Percentiles rank a stretch among this genome's conserved stretches.
Evolutionary conservation across 2,797 vertebrate genomes (phyloP).

Genomic region (Dipus sagitta): DNA sequence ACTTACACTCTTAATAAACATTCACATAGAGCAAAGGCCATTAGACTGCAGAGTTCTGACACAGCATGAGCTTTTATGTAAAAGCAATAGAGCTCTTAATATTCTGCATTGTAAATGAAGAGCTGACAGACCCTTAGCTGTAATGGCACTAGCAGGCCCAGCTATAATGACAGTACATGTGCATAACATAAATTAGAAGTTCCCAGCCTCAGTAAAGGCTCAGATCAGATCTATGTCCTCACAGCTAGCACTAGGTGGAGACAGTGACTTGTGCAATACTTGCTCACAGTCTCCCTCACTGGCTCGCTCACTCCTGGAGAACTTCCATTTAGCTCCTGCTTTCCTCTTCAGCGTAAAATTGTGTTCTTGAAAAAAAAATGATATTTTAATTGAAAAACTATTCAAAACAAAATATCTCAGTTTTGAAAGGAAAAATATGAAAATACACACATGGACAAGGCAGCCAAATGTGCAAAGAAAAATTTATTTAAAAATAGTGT

Average conservation of each 20-base stretch:
- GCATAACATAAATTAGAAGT: neutral
- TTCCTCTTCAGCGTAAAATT: slow-evolving; percentile 21
- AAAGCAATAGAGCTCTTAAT: slow-evolving; percentile 75
- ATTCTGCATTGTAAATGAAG: slow-evolving; percentile 71
- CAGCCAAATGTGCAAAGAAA: neutral
- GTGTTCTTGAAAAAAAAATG: neutral
- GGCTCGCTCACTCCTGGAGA: neutral
- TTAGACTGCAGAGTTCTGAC: slow-evolving; percentile 66
- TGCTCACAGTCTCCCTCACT: neutral
- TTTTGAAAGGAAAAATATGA: slow-evolving; percentile 35
- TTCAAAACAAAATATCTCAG: slow-evolving; percentile 70
- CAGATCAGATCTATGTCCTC: slow-evolving; percentile 60
- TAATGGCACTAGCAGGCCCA: slow-evolving; percentile 57
- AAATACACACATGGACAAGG: neutral
- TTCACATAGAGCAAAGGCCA: slow-evolving; percentile 70
- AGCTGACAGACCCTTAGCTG: slow-evolving; percentile 60
- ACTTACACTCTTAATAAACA: slow-evolving; percentile 69
- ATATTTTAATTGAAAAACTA: slow-evolving; percentile 5
- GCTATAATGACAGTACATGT: slow-evolving; percentile 5
- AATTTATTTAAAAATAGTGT: slow-evolving; percentile 35
- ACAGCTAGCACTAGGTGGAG: slow-evolving; percentile 88
- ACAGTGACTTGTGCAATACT: slow-evolving; percentile 82
- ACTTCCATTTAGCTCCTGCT: slow-evolving; percentile 28
- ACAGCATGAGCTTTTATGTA: slow-evolving; percentile 68
- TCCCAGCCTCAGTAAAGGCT: neutral